A percentile compares a stretch with the other conserved stretches of the same genome.
phyloP scores from a whole-genome alignment of 2,113 vertebrate genomes.

The Prunella himalayana region DNA sequence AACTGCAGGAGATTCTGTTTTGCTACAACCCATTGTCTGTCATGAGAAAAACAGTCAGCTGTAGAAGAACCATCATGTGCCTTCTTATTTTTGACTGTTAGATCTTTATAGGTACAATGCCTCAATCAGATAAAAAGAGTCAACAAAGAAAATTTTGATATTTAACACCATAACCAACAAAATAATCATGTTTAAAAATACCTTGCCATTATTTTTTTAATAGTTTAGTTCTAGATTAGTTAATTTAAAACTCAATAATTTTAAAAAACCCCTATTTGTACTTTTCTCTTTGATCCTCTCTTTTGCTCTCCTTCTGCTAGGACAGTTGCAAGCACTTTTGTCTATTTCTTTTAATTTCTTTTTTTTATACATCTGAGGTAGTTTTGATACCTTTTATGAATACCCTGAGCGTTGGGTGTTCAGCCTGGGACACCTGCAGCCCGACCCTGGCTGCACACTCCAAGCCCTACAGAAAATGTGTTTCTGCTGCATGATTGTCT shows the following conservation, averaged over 20 bases:
- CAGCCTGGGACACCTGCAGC: neutral
- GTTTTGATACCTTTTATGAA: neutral
- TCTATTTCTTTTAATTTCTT: neutral
- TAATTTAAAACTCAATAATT: neutral
- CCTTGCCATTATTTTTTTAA: neutral
- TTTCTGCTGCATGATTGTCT: neutral
- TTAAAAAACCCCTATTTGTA: neutral
- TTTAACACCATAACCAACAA: neutral
- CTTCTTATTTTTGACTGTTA: neutral
- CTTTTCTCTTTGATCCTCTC: neutral
- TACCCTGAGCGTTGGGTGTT: neutral
- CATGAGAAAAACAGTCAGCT: neutral
- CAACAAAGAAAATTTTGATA: neutral
- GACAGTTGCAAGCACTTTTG: neutral
- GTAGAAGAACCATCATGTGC: neutral
- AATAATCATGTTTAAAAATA: neutral
- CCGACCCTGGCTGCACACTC: rapidly evolving
- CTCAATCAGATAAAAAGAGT: neutral
- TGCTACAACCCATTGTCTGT: neutral
- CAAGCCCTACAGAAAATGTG: neutral
- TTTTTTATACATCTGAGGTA: neutral
- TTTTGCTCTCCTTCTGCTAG: neutral
- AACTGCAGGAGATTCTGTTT: neutral
- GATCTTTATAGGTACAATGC: neutral
- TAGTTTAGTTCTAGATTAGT: neutral